A percentile compares a stretch with the other conserved stretches of the same genome.
Evolutionary conservation across 2,888 invertebrate species (phyloP).

Genomic region (Phyto melanocephala): DNA sequence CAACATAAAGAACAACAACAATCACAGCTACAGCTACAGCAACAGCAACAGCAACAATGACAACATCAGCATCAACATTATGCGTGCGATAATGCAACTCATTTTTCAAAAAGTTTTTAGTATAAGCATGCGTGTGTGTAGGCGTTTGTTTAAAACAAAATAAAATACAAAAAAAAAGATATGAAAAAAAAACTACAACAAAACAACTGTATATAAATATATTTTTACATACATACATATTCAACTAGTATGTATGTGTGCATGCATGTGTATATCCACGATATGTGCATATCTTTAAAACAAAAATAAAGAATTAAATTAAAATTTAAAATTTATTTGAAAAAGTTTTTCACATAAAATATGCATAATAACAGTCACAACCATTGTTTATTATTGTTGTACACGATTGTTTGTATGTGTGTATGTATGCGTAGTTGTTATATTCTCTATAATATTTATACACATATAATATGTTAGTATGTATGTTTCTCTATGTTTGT

Average conservation of each 20-base stretch:
- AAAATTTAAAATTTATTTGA: conserved; percentile 64
- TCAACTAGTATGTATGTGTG: neutral
- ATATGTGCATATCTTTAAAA: conserved; percentile 27
- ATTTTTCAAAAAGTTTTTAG: conserved; percentile 54
- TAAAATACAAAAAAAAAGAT: too few relatives aligned
- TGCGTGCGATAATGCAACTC: conserved; percentile 65
- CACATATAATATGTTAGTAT: neutral
- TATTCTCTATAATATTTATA: conserved; percentile 11
- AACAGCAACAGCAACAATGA: conserved; percentile 44
- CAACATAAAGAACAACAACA: conserved; percentile 44
- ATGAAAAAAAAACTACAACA: conserved; percentile 11
- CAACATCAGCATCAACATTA: conserved; percentile 61
- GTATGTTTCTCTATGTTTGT: too few relatives aligned
- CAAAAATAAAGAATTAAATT: conserved; percentile 60
- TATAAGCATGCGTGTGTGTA: conserved; percentile 24
- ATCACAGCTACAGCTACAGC: conserved; percentile 51
- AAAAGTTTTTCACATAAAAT: conserved; percentile 63
- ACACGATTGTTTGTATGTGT: conserved; percentile 11
- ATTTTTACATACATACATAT: conserved; percentile 6
- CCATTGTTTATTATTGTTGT: conserved; percentile 55
- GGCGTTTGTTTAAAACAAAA: conserved; percentile 43
- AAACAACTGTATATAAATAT: conserved; percentile 13
- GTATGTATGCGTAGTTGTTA: neutral
- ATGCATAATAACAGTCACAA: conserved; percentile 58
- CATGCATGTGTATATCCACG: conserved; percentile 6